Evolutionary conservation across 2,113 vertebrate genomes (phyloP).

Genomic region (Myotis lucifugus): DNA sequence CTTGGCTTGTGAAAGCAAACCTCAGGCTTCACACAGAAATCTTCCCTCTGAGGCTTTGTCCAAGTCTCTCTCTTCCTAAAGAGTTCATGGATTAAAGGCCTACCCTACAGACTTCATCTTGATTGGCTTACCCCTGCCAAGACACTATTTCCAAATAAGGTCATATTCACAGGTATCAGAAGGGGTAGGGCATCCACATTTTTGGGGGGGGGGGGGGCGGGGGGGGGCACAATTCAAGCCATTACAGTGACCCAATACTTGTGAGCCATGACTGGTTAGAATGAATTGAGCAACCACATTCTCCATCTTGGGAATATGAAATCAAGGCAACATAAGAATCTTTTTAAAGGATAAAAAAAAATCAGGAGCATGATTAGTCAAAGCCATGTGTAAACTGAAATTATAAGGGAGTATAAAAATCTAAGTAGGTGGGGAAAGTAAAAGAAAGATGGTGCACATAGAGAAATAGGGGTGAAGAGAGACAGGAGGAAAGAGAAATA

Average conservation of each 20-base stretch:
- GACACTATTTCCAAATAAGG: not conserved
- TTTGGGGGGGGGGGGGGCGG: no score
- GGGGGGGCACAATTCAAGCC: not conserved
- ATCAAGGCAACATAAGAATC: not conserved
- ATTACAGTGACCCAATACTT: not conserved
- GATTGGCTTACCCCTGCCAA: not conserved
- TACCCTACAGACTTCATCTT: not conserved
- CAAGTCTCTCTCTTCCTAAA: not conserved
- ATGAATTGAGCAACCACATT: not conserved
- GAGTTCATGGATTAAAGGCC: not conserved
- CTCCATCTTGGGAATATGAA: constrained; percentile 8
- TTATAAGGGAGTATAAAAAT: not conserved
- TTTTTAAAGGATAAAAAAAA: not conserved
- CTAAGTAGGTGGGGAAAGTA: not conserved
- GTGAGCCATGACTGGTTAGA: not conserved
- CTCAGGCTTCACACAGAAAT: not conserved
- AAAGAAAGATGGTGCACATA: not conserved
- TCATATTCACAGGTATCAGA: not conserved
- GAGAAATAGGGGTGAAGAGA: not conserved
- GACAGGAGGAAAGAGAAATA: not conserved
- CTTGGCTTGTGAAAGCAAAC: not conserved
- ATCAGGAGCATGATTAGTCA: not conserved
- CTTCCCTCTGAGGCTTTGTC: not conserved
- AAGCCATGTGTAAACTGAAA: not conserved
- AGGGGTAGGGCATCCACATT: not conserved